These are phyloP conservation scores for Ancistrus triradiatus DNA, from an alignment of 2,113 vertebrate species.

Conservation along the genomic window DNA sequence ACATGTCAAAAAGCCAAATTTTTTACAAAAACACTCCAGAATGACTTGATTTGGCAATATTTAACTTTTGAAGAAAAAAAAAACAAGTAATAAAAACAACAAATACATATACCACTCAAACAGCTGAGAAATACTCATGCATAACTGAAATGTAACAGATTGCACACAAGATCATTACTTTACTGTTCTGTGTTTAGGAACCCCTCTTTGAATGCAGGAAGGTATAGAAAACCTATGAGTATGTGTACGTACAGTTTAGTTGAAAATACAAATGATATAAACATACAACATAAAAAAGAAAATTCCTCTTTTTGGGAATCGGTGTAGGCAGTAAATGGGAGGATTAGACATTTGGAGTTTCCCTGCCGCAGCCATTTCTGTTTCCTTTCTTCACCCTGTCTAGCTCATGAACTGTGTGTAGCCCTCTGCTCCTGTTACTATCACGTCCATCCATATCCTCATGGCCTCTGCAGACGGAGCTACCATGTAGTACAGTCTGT, in stretches of 20 bases:
- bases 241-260: slow-evolving; percentile 37
- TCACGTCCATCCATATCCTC: slow-evolving; percentile 99
- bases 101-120: slow-evolving; percentile 48
- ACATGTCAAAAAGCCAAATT: background rate
- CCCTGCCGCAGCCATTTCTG: slow-evolving; percentile 39
- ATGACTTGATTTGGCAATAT: slow-evolving; percentile 64
- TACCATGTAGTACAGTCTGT: slow-evolving; percentile 95
- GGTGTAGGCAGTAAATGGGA: slow-evolving; percentile 22
- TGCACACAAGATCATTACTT: background rate
- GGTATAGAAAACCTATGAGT: slow-evolving; percentile 49
- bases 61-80: too few species aligned
- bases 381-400: background rate
- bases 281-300: slow-evolving; percentile 29
- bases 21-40: slow-evolving; percentile 37
- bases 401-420: slow-evolving; percentile 95
- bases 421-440: slow-evolving; percentile 92
- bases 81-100: slow-evolving; percentile 34
- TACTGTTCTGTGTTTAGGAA: slow-evolving; percentile 28
- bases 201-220: slow-evolving; percentile 65
- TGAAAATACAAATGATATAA: slow-evolving; percentile 42
- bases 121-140: slow-evolving; percentile 1
- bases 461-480: slow-evolving; percentile 91
- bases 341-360: slow-evolving; percentile 39
- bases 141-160: slow-evolving; percentile 42
- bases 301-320: slow-evolving; percentile 37